Evolutionary conservation across 1,140 invertebrate genomes (phyloP).

Genomic region (Bombus soroeensis): DNA sequence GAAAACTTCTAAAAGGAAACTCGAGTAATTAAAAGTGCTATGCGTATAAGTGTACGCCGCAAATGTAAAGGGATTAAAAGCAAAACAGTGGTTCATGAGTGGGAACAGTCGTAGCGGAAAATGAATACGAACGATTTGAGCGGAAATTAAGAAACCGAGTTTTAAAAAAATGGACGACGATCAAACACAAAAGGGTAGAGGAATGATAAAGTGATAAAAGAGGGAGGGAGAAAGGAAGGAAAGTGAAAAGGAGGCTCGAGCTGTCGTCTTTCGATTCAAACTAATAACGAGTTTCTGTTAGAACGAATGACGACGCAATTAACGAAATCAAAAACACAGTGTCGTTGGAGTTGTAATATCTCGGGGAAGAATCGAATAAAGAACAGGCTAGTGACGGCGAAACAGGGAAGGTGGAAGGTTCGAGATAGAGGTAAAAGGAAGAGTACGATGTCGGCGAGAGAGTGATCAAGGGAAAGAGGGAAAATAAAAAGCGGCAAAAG

Average conservation of each 20-base stretch:
- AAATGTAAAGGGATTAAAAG: too few relatives aligned
- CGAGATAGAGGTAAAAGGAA: background rate
- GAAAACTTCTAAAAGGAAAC: background rate
- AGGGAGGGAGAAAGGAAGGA: background rate
- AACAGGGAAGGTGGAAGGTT: background rate
- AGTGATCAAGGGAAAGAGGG: background rate
- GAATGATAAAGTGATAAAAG: background rate
- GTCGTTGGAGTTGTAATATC: background rate
- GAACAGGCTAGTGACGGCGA: background rate
- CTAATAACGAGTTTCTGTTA: background rate
- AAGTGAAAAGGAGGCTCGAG: background rate
- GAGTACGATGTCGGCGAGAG: background rate
- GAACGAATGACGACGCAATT: background rate
- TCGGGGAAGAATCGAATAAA: background rate
- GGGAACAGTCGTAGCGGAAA: background rate
- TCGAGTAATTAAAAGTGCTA: slow-evolving; percentile 13
- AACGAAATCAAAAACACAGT: background rate
- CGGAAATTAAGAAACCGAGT: background rate
- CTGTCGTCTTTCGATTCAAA: background rate
- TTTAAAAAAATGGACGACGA: background rate
- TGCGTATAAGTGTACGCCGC: background rate
- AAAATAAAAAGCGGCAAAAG: background rate
- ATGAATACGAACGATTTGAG: background rate
- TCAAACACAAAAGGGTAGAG: background rate
- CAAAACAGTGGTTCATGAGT: background rate